Base-by-base conservation (phyloP, 2,797 vertebrate species). In the Neomorphus geoffroyi region DNA sequence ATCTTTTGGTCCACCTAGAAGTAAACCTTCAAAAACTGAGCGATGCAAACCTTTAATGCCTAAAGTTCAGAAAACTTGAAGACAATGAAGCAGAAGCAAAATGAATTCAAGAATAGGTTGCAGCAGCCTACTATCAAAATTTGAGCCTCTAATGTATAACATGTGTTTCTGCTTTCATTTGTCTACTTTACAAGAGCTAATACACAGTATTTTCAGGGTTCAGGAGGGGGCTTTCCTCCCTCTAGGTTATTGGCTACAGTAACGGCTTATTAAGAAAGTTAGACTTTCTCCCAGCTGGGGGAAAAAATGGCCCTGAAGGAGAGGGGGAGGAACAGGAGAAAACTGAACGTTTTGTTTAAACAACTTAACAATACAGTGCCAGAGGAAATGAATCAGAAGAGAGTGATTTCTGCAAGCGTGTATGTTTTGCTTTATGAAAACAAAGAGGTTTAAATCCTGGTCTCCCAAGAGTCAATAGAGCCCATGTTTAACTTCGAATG, bases 381-480 rank as follows among this genome's bases (percentile, higher is more conserved):
- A 87, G 58, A 91, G 94, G 95, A 97, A 96, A 96, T 97, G 82
- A 97, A 93, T 96, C 91, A 90, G 77, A 83, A 45, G 51, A 86
- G 57, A 71, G 37, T 26, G 91, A 84, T 81, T 90, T 82, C 61
- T 92, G 77, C 56, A 80, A 77, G 71, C 1, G 0, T 72, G 83
- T 86, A 43, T 58, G 61, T 75, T 93, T 84, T 86, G n/a, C 58
- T 90, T 51, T 88, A 72, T 10, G 46, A 90, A 94, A 95, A 94
- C 88, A 88, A 88, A 90, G 75, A 35, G 13, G 45, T 62, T 86
- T 56, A 92, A 84, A 88, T 84, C 51, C 60, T 88, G 80, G 60
- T 54, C 54, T 89, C 77, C 32, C 1, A 6, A 79, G 83, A 88
- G 46, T 73, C 70, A 79, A 23, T 4, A 93, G 60, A 46, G 32